These are phyloP conservation scores for Phodopus roborovskii DNA, from an alignment of 2,113 vertebrate genomes.

Conservation along the genomic window DNA sequence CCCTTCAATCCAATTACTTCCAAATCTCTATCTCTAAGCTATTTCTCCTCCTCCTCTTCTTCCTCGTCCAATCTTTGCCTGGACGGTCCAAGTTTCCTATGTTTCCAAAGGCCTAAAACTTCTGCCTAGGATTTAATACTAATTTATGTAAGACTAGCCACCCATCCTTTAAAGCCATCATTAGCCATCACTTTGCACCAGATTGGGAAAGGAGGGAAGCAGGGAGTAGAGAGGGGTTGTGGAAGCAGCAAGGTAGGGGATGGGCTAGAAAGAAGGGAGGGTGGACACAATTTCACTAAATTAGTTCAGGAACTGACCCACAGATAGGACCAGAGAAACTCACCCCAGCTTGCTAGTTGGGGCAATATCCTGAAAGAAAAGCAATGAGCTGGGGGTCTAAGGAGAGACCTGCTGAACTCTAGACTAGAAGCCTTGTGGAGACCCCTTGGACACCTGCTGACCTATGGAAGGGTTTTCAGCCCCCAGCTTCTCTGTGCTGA, in stretches of 20 bases:
- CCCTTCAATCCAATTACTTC: background rate
- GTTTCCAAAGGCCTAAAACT: slow-evolving; percentile 9
- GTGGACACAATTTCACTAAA: background rate
- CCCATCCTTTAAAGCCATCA: background rate
- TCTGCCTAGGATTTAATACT: background rate
- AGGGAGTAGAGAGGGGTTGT: background rate
- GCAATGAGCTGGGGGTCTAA: background rate
- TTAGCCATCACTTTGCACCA: background rate
- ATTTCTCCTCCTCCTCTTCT: background rate
- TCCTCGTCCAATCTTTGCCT: background rate
- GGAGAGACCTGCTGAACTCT: background rate
- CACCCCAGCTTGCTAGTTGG: background rate
- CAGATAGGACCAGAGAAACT: background rate
- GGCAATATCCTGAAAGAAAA: background rate
- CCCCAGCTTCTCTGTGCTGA: background rate
- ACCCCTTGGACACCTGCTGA: background rate
- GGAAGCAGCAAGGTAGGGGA: background rate
- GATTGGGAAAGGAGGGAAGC: background rate
- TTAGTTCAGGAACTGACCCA: background rate
- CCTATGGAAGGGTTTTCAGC: background rate
- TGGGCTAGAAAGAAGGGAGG: background rate
- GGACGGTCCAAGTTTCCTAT: background rate
- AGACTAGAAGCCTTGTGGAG: background rate
- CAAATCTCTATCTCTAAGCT: background rate
- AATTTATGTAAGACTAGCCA: background rate